Evolutionary conservation across 2,113 vertebrate species (phyloP).

Genomic region (Ceyx margarethae): DNA sequence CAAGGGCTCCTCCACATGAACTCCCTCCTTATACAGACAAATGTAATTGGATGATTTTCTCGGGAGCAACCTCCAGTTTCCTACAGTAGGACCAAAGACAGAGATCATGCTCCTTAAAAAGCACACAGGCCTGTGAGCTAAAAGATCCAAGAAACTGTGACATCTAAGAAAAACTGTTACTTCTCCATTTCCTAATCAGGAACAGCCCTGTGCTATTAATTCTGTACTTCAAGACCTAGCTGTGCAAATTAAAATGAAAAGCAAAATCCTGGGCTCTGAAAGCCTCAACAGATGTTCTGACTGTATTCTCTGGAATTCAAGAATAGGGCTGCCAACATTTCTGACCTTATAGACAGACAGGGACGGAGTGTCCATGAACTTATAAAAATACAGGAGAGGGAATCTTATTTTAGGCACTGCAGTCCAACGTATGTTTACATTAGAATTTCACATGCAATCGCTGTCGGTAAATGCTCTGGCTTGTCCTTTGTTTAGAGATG

Average conservation of each 20-base stretch:
- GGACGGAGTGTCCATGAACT: background rate
- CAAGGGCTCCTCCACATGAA: background rate
- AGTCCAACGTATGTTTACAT: background rate
- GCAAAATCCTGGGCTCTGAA: background rate
- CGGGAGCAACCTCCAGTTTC: background rate
- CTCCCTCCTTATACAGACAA: background rate
- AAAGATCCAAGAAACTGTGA: background rate
- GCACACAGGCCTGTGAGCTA: background rate
- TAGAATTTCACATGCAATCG: constrained; percentile 7
- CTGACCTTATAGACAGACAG: background rate
- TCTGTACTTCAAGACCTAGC: background rate
- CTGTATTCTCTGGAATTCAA: background rate
- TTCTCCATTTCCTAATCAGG: background rate
- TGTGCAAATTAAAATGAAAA: background rate
- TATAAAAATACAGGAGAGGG: background rate
- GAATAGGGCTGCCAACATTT: background rate
- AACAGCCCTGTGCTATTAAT: background rate
- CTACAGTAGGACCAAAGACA: background rate
- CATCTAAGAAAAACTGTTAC: background rate
- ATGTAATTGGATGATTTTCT: background rate
- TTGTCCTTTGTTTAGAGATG: background rate
- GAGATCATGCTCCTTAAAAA: background rate
- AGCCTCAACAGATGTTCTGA: background rate
- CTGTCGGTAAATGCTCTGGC: background rate
- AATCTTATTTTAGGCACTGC: constrained; percentile 5